phyloP scores from a whole-genome alignment of 2,888 invertebrate genomes.

The Morpho deidamia region DNA sequence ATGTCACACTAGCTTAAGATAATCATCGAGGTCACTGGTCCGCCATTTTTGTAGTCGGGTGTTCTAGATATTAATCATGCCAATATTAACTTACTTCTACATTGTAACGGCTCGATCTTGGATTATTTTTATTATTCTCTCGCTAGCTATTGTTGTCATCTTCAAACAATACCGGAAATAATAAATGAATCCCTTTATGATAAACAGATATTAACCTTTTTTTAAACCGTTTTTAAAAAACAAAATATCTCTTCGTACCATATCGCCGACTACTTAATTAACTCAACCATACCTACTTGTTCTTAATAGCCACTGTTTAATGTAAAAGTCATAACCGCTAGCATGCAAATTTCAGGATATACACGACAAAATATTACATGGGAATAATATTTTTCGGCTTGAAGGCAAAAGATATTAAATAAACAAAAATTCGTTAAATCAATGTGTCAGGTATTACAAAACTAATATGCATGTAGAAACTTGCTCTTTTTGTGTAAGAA shows the following conservation, averaged over 20 bases:
- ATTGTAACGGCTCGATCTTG: conserved; percentile 7
- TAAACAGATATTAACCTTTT: conserved; percentile 19
- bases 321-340: conserved; percentile 14
- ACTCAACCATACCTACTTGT: conserved; percentile 8
- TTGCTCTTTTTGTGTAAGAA: too few species aligned
- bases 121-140: conserved; percentile 22
- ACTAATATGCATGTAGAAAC: not conserved
- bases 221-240: conserved; percentile 20
- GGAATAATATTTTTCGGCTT: conserved; percentile 9
- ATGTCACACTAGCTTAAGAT: not conserved
- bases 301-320: conserved; percentile 8
- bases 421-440: not conserved
- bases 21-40: conserved; percentile 8
- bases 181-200: conserved; percentile 21
- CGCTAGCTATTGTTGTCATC: conserved; percentile 23
- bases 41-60: conserved; percentile 13
- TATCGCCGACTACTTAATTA: conserved; percentile 14
- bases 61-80: conserved; percentile 11
- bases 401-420: not conserved
- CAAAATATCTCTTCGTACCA: conserved; percentile 19
- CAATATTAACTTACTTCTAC: conserved; percentile 11
- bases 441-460: not conserved
- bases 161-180: conserved; percentile 25
- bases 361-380: conserved; percentile 7
- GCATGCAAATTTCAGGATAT: conserved; percentile 3